phyloP scores from a whole-genome alignment of 2,113 vertebrate species.

The Rostratula benghalensis region DNA sequence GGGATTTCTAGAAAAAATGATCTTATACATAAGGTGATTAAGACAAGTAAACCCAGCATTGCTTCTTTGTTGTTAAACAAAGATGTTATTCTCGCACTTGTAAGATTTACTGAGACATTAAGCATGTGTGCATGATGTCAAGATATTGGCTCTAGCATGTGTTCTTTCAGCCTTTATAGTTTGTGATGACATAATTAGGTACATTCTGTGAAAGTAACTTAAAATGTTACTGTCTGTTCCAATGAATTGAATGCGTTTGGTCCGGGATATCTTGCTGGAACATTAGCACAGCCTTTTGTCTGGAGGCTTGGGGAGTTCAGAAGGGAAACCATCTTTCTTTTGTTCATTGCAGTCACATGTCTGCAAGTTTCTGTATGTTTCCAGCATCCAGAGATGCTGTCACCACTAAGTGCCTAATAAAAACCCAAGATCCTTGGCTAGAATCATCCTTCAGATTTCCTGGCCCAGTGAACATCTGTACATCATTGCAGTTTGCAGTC shows the following conservation, averaged over 20 bases:
- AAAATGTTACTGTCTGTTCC: constrained; percentile 57
- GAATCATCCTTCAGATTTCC: not conserved
- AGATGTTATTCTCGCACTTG: constrained; percentile 69
- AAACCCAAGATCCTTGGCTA: constrained; percentile 1
- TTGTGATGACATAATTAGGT: constrained; percentile 72
- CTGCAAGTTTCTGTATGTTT: constrained; percentile 24
- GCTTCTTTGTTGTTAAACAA: constrained; percentile 72
- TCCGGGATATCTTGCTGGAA: constrained; percentile 42
- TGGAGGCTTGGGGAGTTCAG: not conserved
- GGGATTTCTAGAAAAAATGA: constrained; percentile 56
- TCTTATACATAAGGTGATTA: constrained; percentile 61
- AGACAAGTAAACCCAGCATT: constrained; percentile 59
- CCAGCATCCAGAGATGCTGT: not conserved
- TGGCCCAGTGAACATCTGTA: not conserved
- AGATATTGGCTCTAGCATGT: constrained; percentile 66
- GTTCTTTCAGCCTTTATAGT: constrained; percentile 60
- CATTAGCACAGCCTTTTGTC: constrained; percentile 15
- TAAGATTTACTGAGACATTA: constrained; percentile 63
- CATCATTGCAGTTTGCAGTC: not conserved
- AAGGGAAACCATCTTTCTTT: constrained; percentile 28
- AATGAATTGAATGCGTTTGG: not conserved
- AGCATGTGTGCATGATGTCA: constrained; percentile 71
- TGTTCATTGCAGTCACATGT: not conserved
- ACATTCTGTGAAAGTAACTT: constrained; percentile 66
- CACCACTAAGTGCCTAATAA: constrained; percentile 5